Conservation (phyloP, 2,797 vertebrate genomes). For the Sebastiscus tertius region DNA sequence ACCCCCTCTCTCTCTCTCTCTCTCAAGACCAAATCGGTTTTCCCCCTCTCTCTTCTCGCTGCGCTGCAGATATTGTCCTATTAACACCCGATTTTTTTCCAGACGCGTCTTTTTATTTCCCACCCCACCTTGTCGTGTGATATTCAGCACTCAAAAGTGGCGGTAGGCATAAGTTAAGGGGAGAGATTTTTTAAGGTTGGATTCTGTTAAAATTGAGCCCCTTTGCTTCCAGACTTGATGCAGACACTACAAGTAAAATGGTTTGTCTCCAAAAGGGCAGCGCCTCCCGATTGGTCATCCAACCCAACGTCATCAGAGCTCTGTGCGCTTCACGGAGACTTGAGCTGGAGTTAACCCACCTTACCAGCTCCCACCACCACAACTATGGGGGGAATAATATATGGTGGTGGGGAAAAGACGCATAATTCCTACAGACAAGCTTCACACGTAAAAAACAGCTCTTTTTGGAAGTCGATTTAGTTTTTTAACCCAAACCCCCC, state of each 20-base stretch:
- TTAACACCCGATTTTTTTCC: slow-evolving; percentile 83
- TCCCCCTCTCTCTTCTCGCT: slow-evolving; percentile 70
- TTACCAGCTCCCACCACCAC: slow-evolving; percentile 84
- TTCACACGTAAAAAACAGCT: slow-evolving; percentile 55
- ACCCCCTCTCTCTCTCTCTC: slow-evolving; percentile 81
- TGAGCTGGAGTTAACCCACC: slow-evolving; percentile 89
- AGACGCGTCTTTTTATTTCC: slow-evolving; percentile 71
- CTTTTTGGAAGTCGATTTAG: slow-evolving; percentile 35
- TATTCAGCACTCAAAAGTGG: slow-evolving; percentile 84
- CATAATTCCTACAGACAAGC: slow-evolving; percentile 77
- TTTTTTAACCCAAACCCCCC: slow-evolving; percentile 56
- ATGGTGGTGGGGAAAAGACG: slow-evolving; percentile 75
- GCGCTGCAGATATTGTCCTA: slow-evolving; percentile 84
- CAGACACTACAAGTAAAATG: slow-evolving; percentile 97
- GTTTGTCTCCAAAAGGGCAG: slow-evolving; percentile 99
- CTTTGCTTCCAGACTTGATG: slow-evolving; percentile 92
- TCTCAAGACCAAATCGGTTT: slow-evolving; percentile 83
- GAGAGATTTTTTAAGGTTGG: slow-evolving; percentile 94
- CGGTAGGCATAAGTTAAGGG: slow-evolving; percentile 88
- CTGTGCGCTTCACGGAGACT: slow-evolving; percentile 87
- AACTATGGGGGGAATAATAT: slow-evolving; percentile 80
- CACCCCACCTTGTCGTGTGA: slow-evolving; percentile 73
- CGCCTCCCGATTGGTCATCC: slow-evolving; percentile 97
- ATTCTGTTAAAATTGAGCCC: slow-evolving; percentile 95
- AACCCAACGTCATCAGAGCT: slow-evolving; percentile 92